A percentile compares a stretch with the other conserved stretches of the same genome.
These are phyloP conservation scores for Tachypleus tridentatus DNA, from an alignment of 1,140 invertebrate genomes.

Conservation along the genomic window DNA sequence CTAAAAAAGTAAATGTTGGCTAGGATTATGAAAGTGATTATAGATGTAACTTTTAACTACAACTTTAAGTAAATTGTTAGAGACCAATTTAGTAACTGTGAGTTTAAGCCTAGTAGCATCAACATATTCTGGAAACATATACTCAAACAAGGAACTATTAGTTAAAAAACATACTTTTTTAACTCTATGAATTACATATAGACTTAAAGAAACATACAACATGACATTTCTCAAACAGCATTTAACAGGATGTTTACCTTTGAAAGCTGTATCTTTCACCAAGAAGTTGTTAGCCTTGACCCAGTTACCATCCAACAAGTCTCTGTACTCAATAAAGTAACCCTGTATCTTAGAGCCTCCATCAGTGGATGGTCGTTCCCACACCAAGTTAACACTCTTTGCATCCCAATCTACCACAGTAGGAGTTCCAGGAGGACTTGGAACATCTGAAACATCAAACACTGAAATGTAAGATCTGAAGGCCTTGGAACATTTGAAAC, in stretches of 20 bases:
- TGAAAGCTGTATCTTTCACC: constrained; percentile 58
- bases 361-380: constrained; percentile 79
- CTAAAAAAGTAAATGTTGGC: no score
- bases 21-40: no score
- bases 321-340: constrained; percentile 54
- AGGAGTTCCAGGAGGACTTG: constrained; percentile 57
- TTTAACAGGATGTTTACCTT: constrained; percentile 23
- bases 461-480: background rate
- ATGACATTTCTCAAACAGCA: background rate
- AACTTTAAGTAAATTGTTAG: no score
- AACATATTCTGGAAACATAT: no score
- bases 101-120: no score
- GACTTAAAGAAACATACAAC: constrained; percentile 41
- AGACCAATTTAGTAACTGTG: no score
- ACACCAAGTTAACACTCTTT: constrained; percentile 56
- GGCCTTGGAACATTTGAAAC: no score
- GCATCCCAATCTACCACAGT: constrained; percentile 70
- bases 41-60: no score
- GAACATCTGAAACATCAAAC: constrained; percentile 40
- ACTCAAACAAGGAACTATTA: no score
- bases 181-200: background rate
- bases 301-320: constrained; percentile 34
- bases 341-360: constrained; percentile 93
- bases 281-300: constrained; percentile 40
- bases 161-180: no score